Evolutionary conservation across 2,888 invertebrate genomes (phyloP).

Genomic region (Ichneumoninae sp.): DNA sequence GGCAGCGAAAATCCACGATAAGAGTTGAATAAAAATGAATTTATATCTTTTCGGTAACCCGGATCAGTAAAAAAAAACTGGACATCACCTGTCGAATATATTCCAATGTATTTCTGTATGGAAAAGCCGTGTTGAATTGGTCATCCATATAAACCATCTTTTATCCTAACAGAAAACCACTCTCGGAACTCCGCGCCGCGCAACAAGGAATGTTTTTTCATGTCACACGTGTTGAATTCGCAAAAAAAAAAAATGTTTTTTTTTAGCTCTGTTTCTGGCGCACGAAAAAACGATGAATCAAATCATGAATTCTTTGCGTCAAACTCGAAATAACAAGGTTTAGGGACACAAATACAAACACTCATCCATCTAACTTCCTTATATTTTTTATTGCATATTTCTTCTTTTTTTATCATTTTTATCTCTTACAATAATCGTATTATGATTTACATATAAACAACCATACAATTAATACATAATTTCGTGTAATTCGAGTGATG

Average conservation of each 20-base stretch:
- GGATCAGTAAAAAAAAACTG: neutral
- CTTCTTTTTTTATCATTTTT: conserved; percentile 42
- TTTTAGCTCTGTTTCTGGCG: neutral
- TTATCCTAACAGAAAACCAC: neutral
- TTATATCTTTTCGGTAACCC: neutral
- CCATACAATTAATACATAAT: conserved; percentile 62
- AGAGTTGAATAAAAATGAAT: conserved; percentile 10
- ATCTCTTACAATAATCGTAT: conserved; percentile 53
- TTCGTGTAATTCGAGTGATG: conserved; percentile 52
- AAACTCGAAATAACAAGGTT: neutral
- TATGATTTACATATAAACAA: conserved; percentile 66
- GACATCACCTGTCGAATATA: neutral
- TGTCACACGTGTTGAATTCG: neutral
- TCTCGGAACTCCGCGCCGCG: neutral
- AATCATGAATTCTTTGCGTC: neutral
- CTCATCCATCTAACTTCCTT: neutral
- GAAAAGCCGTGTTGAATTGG: neutral
- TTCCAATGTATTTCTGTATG: conserved; percentile 4
- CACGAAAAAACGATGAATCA: neutral
- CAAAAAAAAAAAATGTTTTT: neutral
- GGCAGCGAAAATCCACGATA: neutral
- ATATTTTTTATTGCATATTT: conserved; percentile 54
- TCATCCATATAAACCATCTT: neutral
- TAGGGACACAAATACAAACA: neutral
- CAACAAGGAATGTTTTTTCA: neutral